These are phyloP conservation scores for Carpatolechia fugitivella DNA, from an alignment of 2,888 invertebrate species.

Conservation along the genomic window DNA sequence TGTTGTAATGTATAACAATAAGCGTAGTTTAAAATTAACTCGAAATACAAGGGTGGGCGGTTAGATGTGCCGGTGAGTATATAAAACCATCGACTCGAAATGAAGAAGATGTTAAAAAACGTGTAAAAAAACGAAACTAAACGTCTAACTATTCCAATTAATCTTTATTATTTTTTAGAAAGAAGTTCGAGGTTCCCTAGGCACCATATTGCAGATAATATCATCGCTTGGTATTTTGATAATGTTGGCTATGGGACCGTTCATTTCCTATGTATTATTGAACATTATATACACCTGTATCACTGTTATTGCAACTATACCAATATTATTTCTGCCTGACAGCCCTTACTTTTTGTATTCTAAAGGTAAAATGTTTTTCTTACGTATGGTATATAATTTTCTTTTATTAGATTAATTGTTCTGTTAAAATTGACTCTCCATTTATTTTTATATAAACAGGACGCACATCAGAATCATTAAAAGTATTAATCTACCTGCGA, in stretches of 20 bases:
- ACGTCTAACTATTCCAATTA: no score
- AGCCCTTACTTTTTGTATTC: slow-evolving; percentile 44
- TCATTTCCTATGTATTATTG: slow-evolving; percentile 33
- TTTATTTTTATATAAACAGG: slow-evolving; percentile 30
- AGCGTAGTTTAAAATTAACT: no score
- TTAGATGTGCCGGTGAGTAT: no score
- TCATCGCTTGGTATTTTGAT: slow-evolving; percentile 38
- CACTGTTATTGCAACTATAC: slow-evolving; percentile 25
- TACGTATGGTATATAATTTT: background rate
- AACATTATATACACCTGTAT: slow-evolving; percentile 30
- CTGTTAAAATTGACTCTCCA: no score
- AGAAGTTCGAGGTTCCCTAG: slow-evolving; percentile 43
- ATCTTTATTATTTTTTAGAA: slow-evolving; percentile 31
- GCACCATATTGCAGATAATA: slow-evolving; percentile 40
- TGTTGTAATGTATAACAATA: no score
- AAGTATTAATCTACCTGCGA: slow-evolving; percentile 44
- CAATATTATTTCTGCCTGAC: slow-evolving; percentile 42
- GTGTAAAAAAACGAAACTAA: no score
- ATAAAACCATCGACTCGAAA: no score
- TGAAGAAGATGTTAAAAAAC: no score
- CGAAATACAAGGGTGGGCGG: no score
- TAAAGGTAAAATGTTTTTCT: slow-evolving; percentile 33
- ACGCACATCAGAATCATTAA: slow-evolving; percentile 40
- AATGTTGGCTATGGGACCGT: slow-evolving; percentile 42
- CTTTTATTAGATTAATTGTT: background rate